Base-by-base conservation (phyloP, 2,888 invertebrate genomes). In the Euspilapteryx auroguttella region DNA sequence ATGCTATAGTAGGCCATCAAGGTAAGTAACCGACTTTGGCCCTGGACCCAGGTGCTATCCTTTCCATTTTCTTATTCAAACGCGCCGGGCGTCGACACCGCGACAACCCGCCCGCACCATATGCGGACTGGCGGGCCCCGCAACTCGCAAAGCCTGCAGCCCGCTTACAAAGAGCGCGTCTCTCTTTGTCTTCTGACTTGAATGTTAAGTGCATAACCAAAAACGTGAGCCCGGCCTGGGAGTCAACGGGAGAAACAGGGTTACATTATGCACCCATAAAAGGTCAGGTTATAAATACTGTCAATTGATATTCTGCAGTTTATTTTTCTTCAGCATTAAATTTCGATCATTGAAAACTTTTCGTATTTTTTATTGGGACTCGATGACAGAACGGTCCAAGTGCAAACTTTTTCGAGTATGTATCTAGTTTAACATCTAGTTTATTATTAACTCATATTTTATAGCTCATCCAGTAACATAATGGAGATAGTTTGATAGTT, bases 1-100 rank as follows among this genome's bases (percentile, higher is more conserved):
- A n/a, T n/a, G n/a, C n/a, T n/a, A n/a, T n/a, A n/a, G n/a, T n/a
- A n/a, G n/a, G n/a, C n/a, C n/a, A n/a, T n/a, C n/a, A n/a, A n/a
- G n/a, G n/a, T n/a, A n/a, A n/a, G n/a, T n/a, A n/a, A 14, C 21
- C 28, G 46, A 42, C 45, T 47, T 40, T 24, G 24, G 31, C 27
- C 12, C 38, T 39, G 37, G 44, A n/a, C 40, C 55, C 62, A 64
- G 62, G 59, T 65, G 63, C 62, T 61, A 62, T 62, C 58, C 59
- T 54, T 53, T 46, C 39, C 38, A 56, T 61, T 66, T 57, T 55
- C 55, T 55, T 59, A 61, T 58, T 63, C 45, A 34, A 30, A 39
- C 47, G 46, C 46, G 41, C 40, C 39, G 40, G 34, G 25, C 29
- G 29, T 29, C 25, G 21, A 17, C 31, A 33, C 32, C 23, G 21